Base-by-base conservation (phyloP, 2,797 vertebrate genomes). In the Psittacula derbiana region DNA sequence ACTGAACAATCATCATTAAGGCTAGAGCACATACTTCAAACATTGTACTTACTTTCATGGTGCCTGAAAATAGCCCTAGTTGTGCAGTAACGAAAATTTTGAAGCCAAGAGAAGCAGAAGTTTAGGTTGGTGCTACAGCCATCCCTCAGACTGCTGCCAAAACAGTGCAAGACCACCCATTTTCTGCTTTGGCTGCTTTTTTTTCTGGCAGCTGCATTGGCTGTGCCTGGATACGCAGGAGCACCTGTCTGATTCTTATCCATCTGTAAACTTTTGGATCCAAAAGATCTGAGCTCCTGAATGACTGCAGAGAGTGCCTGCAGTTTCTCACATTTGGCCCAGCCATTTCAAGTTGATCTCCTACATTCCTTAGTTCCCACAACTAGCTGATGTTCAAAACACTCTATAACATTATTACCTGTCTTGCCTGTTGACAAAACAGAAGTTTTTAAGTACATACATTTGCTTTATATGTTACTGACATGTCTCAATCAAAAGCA, bases 1-100 rank as follows among this genome's bases (percentile, higher is more conserved):
- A 88, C 28, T 55, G 76, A 93, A 47, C 6, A 86, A 64, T 89
- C 79, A 86, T 50, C 53, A 47, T 70, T 47, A 88, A 50, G 31
- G 4, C 13, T 24, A 65, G 16, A 88, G 10, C 27, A 79, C 12
- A 61, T 75, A 17, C 23, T 49, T 86, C 65, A 80, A 88, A 25
- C 25, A 14, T 23, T 83, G 16, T 52, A 40, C 23, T 33, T 16
- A 11, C 50, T 82, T 47, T 55, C 44, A 71, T 10, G 16, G 38
- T 66, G n/a, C 36, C 41, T 66, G 40, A 74, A 78, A 57, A 27
- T 20, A 36, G 28, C 7, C 24, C 28, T 74, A 72, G 7, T 27
- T 47, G n/a, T 44, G 15, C 10, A 53, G 19, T 17, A 83, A 58
- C 8, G 8, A 78, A 74, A 80, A 55, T 8, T 66, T 12, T 61